These are phyloP conservation scores for Cyphomyrmex costatus DNA, from an alignment of 1,140 invertebrate species.

Conservation along the genomic window DNA sequence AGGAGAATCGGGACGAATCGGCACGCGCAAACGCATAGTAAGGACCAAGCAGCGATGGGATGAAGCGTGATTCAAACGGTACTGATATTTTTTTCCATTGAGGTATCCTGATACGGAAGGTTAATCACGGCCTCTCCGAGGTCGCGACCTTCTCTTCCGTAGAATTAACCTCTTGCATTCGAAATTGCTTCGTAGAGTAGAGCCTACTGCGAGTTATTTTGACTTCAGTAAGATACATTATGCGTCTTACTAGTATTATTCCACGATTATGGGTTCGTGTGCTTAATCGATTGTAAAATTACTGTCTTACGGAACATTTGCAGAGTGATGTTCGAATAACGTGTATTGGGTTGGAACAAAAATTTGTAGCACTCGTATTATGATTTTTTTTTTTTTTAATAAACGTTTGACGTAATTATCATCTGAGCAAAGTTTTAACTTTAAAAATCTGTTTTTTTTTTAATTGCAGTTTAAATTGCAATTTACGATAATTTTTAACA, in stretches of 20 bases:
- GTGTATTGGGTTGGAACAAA: background rate
- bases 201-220: slow-evolving; percentile 16
- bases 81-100: slow-evolving; percentile 26
- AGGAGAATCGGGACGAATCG: background rate
- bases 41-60: slow-evolving; percentile 17
- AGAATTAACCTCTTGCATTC: slow-evolving; percentile 42
- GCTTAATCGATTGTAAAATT: slow-evolving; percentile 11
- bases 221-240: background rate
- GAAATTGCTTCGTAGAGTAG: background rate
- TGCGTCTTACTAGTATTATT: slow-evolving; percentile 2
- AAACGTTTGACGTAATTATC: too few species aligned
- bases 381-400: too few species aligned
- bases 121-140: slow-evolving; percentile 22
- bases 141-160: slow-evolving; percentile 33
- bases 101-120: slow-evolving; percentile 37
- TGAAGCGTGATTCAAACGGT: slow-evolving; percentile 52
- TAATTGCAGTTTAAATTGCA: too few species aligned
- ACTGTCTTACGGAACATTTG: background rate
- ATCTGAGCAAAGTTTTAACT: too few species aligned
- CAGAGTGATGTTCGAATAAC: background rate
- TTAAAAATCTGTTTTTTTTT: too few species aligned
- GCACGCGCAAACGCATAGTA: background rate
- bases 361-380: too few species aligned
- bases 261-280: background rate
- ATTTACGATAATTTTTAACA: too few species aligned